phyloP scores from a whole-genome alignment of 2,888 invertebrate genomes.

The Odontocerum albicorne region DNA sequence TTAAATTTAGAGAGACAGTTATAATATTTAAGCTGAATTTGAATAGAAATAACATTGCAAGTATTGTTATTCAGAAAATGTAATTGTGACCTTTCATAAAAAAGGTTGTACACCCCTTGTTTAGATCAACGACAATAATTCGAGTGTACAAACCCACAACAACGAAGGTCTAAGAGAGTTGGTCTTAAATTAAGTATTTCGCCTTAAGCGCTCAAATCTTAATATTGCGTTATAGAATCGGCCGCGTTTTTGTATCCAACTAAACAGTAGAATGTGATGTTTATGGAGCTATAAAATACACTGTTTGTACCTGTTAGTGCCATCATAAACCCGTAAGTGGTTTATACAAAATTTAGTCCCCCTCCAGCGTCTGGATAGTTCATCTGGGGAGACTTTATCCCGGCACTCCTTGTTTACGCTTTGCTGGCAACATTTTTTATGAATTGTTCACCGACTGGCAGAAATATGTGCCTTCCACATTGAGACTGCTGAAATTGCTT shows the following conservation, averaged over 20 bases:
- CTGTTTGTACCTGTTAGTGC: constrained; percentile 22
- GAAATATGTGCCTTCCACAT: too few species aligned
- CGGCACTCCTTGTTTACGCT: neutral
- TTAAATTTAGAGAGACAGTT: too few species aligned
- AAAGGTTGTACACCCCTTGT: too few species aligned
- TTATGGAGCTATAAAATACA: constrained; percentile 27
- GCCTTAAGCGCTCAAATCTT: constrained; percentile 12
- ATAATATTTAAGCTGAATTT: too few species aligned
- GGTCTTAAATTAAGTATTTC: constrained; percentile 16
- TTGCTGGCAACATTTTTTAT: neutral
- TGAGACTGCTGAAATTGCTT: too few species aligned
- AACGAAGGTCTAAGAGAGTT: neutral
- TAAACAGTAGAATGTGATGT: constrained; percentile 25
- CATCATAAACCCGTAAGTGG: constrained; percentile 27
- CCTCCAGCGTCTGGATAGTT: constrained; percentile 2
- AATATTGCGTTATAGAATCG: constrained; percentile 12
- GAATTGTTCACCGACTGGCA: too few species aligned
- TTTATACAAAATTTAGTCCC: constrained; percentile 27
- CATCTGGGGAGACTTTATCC: neutral
- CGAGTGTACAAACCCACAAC: constrained; percentile 10
- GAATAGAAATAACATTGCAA: too few species aligned
- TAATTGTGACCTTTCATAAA: too few species aligned
- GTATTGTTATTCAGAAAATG: too few species aligned
- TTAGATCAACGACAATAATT: constrained; percentile 7
- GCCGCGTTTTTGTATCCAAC: constrained; percentile 25